These are phyloP conservation scores for Austrolebias charrua DNA, from an alignment of 2,797 vertebrate species.

Conservation along the genomic window DNA sequence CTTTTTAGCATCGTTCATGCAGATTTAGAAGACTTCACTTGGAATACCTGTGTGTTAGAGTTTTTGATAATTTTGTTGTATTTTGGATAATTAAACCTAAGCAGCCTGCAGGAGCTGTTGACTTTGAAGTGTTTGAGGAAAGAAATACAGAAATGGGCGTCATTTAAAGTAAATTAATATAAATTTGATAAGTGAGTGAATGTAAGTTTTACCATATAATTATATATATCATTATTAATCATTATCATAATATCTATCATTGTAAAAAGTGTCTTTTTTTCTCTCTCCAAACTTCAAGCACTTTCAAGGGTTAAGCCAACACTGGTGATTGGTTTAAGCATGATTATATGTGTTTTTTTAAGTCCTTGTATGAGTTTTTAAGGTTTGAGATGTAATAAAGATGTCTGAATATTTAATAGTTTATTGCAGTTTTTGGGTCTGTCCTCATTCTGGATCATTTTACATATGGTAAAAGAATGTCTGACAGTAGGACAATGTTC, in stretches of 20 bases:
- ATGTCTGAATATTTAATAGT: slow-evolving; percentile 9
- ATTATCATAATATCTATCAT: not conserved
- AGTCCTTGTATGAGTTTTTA: slow-evolving; percentile 13
- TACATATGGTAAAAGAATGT: too few relatives aligned
- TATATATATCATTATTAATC: not conserved
- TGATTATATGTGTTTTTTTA: slow-evolving; percentile 33
- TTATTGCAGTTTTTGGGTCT: not conserved
- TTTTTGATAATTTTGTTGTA: slow-evolving; percentile 17
- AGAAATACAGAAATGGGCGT: not conserved
- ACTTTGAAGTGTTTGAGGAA: slow-evolving; percentile 22
- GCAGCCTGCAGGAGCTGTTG: slow-evolving; percentile 36
- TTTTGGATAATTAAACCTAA: slow-evolving; percentile 21
- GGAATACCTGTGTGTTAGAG: not conserved
- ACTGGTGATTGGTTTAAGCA: slow-evolving; percentile 25
- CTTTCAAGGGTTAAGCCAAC: slow-evolving; percentile 38
- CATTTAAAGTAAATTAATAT: slow-evolving; percentile 2
- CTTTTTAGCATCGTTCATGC: slow-evolving; percentile 12
- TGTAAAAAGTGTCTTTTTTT: not conserved
- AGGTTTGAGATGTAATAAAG: slow-evolving; percentile 70
- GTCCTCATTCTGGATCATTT: too few relatives aligned
- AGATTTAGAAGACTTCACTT: slow-evolving; percentile 11
- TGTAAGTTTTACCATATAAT: slow-evolving; percentile 29
- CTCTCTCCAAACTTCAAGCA: slow-evolving; percentile 30
- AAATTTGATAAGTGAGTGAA: slow-evolving; percentile 14
- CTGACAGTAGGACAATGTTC: too few relatives aligned